A percentile compares a stretch with the other conserved stretches of the same genome.
Evolutionary conservation across 1,140 invertebrate genomes (phyloP).

Genomic region (Meloidogyne hapla): DNA sequence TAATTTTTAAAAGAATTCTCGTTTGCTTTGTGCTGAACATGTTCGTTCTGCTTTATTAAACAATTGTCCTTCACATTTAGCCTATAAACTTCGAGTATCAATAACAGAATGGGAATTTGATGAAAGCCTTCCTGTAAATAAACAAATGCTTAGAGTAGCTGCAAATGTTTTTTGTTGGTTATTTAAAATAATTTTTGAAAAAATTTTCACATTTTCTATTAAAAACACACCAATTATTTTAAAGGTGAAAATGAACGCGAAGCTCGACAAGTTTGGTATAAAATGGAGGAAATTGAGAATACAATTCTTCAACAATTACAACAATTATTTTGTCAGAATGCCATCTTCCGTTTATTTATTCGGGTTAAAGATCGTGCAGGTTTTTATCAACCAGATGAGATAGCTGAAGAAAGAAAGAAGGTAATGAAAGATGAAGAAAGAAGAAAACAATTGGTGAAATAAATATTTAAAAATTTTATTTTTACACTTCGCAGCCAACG

Average conservation of each 20-base stretch:
- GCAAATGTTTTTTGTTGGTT: neutral
- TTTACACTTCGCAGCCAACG: no score
- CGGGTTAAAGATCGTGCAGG: neutral
- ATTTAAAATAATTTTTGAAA: neutral
- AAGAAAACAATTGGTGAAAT: neutral
- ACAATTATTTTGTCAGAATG: neutral
- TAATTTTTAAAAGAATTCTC: constrained; percentile 32
- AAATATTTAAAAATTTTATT: neutral
- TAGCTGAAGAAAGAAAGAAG: neutral
- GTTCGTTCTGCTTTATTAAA: constrained; percentile 46
- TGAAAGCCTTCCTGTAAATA: neutral
- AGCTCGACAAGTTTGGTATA: constrained; percentile 9
- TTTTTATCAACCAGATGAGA: constrained; percentile 1
- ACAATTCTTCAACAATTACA: neutral
- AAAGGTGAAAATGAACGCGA: neutral
- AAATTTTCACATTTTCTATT: no score
- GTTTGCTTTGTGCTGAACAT: constrained; percentile 37
- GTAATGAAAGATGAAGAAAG: neutral
- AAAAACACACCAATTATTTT: neutral
- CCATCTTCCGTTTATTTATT: neutral
- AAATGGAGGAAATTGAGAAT: neutral
- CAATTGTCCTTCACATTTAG: constrained; percentile 36
- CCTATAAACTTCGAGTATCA: constrained; percentile 33
- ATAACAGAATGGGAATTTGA: constrained; percentile 34
- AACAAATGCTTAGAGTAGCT: constrained; percentile 1